These are phyloP conservation scores for Ambastaia sidthimunki DNA, from an alignment of 2,797 vertebrate genomes.

Conservation along the genomic window DNA sequence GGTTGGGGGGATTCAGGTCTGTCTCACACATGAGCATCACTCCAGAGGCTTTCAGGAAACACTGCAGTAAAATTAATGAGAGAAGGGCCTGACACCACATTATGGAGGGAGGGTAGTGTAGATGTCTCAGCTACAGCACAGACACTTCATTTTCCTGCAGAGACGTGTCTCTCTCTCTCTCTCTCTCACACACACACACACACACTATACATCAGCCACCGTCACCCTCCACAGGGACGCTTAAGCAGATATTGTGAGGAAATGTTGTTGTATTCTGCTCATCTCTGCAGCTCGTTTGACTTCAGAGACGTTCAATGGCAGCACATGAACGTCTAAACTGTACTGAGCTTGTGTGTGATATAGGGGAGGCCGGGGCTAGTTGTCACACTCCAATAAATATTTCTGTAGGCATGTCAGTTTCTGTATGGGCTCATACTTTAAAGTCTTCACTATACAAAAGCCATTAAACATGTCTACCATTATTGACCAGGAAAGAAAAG, in stretches of 20 bases:
- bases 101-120: constrained; percentile 27
- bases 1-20: not conserved
- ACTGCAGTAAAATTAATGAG: constrained; percentile 39
- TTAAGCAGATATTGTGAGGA: constrained; percentile 20
- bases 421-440: not conserved
- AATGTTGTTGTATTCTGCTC: constrained; percentile 24
- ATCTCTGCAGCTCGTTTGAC: constrained; percentile 13
- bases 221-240: not conserved
- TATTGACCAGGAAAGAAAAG: not conserved
- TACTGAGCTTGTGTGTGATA: not conserved
- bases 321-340: not conserved
- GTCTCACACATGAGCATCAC: constrained; percentile 1
- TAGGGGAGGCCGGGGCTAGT: not conserved
- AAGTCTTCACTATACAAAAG: not conserved
- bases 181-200: constrained; percentile 10
- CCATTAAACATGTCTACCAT: not conserved
- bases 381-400: not conserved
- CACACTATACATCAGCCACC: constrained; percentile 18
- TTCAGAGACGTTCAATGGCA: not conserved
- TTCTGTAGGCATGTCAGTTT: not conserved
- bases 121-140: constrained; percentile 10
- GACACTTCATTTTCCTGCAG: constrained; percentile 38
- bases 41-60: constrained; percentile 21
- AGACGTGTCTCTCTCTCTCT: constrained; percentile 33
- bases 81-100: constrained; percentile 37